phyloP scores from a whole-genome alignment of 2,113 vertebrate genomes.

The Axis porcinus region DNA sequence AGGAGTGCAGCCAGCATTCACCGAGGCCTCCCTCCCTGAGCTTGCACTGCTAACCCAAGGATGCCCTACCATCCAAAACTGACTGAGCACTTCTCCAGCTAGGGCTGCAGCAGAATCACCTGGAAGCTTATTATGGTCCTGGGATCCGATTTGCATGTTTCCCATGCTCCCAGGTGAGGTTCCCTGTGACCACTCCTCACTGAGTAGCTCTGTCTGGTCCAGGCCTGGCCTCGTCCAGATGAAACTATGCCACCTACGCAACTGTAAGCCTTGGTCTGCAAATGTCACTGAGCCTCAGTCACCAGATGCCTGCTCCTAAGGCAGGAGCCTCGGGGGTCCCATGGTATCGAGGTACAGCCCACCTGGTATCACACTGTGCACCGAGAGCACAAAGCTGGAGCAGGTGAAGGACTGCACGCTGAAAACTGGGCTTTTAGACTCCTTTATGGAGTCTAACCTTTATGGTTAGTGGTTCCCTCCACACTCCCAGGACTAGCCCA shows the following conservation, averaged over 20 bases:
- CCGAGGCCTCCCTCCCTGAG: not conserved
- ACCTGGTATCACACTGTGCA: not conserved
- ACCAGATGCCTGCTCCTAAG: rapidly evolving
- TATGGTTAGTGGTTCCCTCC: not conserved
- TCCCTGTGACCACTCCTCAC: not conserved
- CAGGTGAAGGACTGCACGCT: not conserved
- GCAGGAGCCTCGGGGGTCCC: not conserved
- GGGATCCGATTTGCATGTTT: not conserved
- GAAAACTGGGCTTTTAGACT: not conserved
- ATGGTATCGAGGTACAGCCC: not conserved
- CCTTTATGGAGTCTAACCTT: not conserved
- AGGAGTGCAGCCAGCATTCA: rapidly evolving
- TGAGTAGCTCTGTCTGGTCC: not conserved
- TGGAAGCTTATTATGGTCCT: not conserved
- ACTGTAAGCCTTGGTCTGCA: rapidly evolving
- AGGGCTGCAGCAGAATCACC: not conserved
- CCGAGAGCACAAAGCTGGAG: rapidly evolving
- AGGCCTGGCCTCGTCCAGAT: not conserved
- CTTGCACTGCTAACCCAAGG: not conserved
- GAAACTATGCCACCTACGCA: rapidly evolving
- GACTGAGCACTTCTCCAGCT: rapidly evolving
- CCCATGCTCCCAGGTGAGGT: not conserved
- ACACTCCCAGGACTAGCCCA: not conserved
- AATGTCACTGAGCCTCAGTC: not conserved
- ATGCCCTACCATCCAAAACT: not conserved